Percentiles rank a stretch among this genome's conserved stretches.
These are phyloP conservation scores for Ephydatia muelleri DNA, from an alignment of 37 sponge, comb jelly and placozoan species.

Conservation along the genomic window DNA sequence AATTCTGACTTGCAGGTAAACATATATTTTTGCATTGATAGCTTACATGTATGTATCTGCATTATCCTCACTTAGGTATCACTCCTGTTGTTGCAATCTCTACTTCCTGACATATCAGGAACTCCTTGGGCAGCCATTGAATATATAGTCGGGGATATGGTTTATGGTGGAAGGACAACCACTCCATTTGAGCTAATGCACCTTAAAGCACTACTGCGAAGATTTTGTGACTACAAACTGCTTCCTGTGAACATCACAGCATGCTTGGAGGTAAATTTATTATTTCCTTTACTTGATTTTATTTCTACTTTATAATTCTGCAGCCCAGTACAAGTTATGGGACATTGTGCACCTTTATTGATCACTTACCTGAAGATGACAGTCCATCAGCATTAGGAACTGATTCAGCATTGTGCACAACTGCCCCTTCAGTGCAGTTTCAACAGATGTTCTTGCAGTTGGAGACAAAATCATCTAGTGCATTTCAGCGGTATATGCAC, in stretches of 20 bases:
- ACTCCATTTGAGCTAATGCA: constrained; percentile 13
- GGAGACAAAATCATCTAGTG: background rate
- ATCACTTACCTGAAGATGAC: background rate
- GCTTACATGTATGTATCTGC: background rate
- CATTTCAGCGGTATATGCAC: background rate
- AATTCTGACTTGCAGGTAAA: constrained; percentile 35
- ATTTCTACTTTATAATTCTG: background rate
- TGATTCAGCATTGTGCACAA: background rate
- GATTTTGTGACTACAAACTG: constrained; percentile 6
- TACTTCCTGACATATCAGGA: constrained; percentile 2
- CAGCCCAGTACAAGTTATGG: background rate
- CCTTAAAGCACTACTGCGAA: constrained; percentile 16
- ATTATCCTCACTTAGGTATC: constrained; percentile 4
- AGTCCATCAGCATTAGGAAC: background rate
- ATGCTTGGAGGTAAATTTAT: background rate
- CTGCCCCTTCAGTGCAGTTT: background rate
- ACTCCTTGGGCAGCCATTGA: constrained; percentile 21
- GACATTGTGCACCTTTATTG: background rate
- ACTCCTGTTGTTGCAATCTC: constrained; percentile 4
- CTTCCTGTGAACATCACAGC: background rate
- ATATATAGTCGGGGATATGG: constrained; percentile 31
- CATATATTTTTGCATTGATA: background rate
- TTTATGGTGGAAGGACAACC: constrained; percentile 46
- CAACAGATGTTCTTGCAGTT: background rate
- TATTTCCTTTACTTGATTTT: background rate